phyloP scores from a whole-genome alignment of 2,888 invertebrate genomes.

The Microctonus aethiopoides region DNA sequence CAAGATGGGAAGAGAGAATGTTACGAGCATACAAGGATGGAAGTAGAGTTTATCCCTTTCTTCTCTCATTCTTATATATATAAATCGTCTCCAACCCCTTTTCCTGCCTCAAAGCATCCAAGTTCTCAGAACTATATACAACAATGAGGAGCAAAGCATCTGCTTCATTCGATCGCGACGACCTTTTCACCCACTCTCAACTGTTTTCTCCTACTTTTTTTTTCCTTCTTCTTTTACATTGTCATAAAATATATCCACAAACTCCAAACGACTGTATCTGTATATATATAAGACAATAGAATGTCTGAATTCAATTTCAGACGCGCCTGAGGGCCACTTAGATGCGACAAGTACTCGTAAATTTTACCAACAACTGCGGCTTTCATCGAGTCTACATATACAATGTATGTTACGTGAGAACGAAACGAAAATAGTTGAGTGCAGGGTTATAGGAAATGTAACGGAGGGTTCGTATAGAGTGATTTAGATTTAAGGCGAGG shows the following conservation, averaged over 20 bases:
- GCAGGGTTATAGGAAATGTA: background rate
- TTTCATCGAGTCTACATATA: background rate
- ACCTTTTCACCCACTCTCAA: background rate
- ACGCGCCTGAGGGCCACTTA: background rate
- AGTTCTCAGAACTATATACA: background rate
- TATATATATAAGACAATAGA: background rate
- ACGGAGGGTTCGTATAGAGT: background rate
- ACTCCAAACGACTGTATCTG: background rate
- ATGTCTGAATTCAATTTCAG: slow-evolving; percentile 14
- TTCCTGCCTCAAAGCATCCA: background rate
- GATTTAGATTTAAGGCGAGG: background rate
- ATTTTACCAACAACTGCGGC: background rate
- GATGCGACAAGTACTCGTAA: slow-evolving; percentile 11
- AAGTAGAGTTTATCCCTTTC: background rate
- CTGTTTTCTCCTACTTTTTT: background rate
- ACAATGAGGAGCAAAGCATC: slow-evolving; percentile 4
- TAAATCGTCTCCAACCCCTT: background rate
- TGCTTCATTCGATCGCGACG: slow-evolving; percentile 6
- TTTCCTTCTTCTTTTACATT: background rate
- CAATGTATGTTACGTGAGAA: background rate
- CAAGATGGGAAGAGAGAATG: background rate
- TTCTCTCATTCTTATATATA: background rate
- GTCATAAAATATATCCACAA: background rate
- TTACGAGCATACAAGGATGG: slow-evolving; percentile 3
- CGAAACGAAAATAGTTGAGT: background rate